Base-by-base conservation (phyloP, 2,888 invertebrate genomes). In the Tenthredo livida region DNA sequence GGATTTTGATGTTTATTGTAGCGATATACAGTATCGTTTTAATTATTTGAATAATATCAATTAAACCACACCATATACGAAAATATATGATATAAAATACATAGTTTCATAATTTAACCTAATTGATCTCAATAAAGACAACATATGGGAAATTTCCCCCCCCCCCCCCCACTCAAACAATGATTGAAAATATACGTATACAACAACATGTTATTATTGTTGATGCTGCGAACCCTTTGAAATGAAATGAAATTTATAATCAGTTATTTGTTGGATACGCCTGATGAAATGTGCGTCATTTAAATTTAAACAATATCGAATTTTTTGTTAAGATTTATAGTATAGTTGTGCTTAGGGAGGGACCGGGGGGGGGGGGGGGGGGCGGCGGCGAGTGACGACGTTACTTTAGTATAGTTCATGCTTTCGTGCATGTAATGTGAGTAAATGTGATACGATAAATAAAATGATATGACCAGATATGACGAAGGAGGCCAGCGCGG, bases 221-320 rank as follows among this genome's bases (percentile, higher is more conserved):
- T 29, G n/a, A 21, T 12, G 10, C 40, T 29, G 33, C 15, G 2
- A 67, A 67, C 67, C 17, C 17, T 67, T 5, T 40, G n/a, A 17
- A 21, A 73, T 29, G 21, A 21, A 73, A 43, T 43, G 10, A 21
- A 43, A 43, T 43, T 43, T 43, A n/a, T 33, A 33, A 77, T 77
- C 50, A 77, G 29, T 33, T 77, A 77, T 77, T 77, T 77, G 33
- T 54, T 33, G 1, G n/a, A 29, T 47, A 77, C 50, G 50, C 7
- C 29, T 33, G 29, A 77, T 17, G 29, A 77, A 77, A 77, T 29
- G 77, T 47, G 47, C 77, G 77, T 77, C 77, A 77, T 25, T 77
- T 47, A 47, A 47, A 43, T 25, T 77, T 25, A 2, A 67, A 67
- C 17, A 50, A 33, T 17, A 77, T 54, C 33, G 47, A 50, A 77